Evolutionary conservation across 2,113 vertebrate genomes (phyloP), one percentile per base, ranked within the genome.

Genomic region (Camelus dromedarius): DNA sequence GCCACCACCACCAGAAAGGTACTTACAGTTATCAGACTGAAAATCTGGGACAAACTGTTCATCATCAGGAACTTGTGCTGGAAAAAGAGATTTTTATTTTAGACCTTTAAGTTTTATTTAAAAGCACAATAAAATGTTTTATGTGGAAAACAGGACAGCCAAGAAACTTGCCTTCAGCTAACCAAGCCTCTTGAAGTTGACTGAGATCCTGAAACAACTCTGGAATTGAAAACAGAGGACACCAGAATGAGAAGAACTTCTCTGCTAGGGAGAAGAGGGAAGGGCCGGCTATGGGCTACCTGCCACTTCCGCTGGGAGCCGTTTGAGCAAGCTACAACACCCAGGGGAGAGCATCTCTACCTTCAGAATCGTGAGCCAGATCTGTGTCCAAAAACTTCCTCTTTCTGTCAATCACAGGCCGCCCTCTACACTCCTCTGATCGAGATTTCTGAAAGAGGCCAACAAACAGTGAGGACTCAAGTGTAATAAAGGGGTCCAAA

Each of bases 41-140:
- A 99, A 99, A 99, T 99, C 99, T 96, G 99, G 99, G 98, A 99
- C 99, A 98, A 99, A 99, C 83, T 99, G 99, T 97, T 99, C 99
- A 50, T 99, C 99, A 94, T 99, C 99, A 0, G 99, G 99, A 97
- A 99, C 99, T 99, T 99, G 99, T 98, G 99, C 99, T 99, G 97
- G 93, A 98, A 98, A 98, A 98, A 92, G 48, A 90, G 92, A 95
- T 91, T 72, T 52, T 67, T 87, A 50, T 15, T 97, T 98, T 96
- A 98, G 76, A 81, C 1, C 0, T 92, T 95, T 89, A 90, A 8
- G 0, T 92, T 94, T 90, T 56, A 97, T 79, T 86, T 96, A 96
- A 96, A 89, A 96, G 93, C 13, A 98, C 85, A 3, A 0, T 69
- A 18, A 95, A 60, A 94, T 82, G 60, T 96, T 98, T 97, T 77